A percentile compares a stretch with the other conserved stretches of the same genome.
phyloP scores from a whole-genome alignment of 2,113 vertebrate genomes.

The Notarius lentiginosus region DNA sequence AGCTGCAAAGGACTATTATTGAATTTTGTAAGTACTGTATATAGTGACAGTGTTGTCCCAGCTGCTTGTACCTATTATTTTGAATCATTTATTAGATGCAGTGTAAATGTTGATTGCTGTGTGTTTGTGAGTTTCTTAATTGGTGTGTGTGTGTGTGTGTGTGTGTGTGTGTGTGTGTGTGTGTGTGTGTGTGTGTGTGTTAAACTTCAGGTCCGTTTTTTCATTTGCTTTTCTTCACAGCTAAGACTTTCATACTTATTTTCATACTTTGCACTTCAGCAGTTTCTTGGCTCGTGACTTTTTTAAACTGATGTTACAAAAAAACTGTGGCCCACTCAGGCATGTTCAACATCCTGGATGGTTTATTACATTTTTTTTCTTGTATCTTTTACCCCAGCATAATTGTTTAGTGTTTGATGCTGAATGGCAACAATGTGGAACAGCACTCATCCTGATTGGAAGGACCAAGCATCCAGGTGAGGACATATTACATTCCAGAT shows the following conservation, averaged over 20 bases:
- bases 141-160: neutral
- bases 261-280: neutral
- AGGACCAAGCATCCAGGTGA: neutral
- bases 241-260: neutral
- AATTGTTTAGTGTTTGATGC: neutral
- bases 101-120: neutral
- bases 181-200: too few relatives aligned
- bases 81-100: neutral
- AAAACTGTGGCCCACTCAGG: neutral
- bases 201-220: neutral
- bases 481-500: neutral
- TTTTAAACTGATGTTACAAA: neutral
- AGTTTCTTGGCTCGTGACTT: neutral
- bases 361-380: neutral
- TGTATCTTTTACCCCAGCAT: neutral
- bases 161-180: too few relatives aligned
- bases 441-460: neutral
- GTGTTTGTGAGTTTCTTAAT: neutral
- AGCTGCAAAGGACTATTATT: neutral
- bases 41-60: neutral
- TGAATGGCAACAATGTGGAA: neutral
- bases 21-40: neutral
- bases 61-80: neutral
- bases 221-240: neutral
- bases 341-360: neutral